Percentiles rank a stretch among this genome's conserved stretches.
These are phyloP conservation scores for Burhinus oedicnemus DNA, from an alignment of 2,113 vertebrate species.

Conservation along the genomic window DNA sequence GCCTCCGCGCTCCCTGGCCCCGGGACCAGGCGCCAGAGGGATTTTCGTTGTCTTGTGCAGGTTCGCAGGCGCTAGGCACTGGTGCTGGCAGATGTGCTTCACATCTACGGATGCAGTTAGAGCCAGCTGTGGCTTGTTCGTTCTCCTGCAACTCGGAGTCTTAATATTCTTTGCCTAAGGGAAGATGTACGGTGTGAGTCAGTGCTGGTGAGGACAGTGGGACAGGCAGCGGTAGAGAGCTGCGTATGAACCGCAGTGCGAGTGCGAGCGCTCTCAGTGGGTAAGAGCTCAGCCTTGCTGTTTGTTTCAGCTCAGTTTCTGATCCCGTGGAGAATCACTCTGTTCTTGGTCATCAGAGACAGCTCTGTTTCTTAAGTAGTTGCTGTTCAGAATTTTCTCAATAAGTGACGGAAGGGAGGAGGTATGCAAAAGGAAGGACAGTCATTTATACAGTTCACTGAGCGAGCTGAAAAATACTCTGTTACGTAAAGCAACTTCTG, in stretches of 20 bases:
- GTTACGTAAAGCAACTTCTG: not conserved
- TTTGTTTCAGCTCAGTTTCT: not conserved
- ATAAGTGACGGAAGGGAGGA: not conserved
- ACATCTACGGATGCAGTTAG: fast-evolving
- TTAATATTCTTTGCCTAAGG: not conserved
- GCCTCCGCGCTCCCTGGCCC: not conserved
- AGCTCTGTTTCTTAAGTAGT: not conserved
- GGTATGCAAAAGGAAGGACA: fast-evolving
- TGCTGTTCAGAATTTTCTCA: not conserved
- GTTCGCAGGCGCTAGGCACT: not conserved
- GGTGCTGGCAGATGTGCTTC: not conserved
- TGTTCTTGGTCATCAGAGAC: not conserved
- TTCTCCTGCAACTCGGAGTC: not conserved
- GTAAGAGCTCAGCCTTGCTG: not conserved
- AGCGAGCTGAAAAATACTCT: not conserved
- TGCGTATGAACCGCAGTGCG: not conserved
- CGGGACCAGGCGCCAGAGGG: not conserved
- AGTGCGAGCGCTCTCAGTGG: not conserved
- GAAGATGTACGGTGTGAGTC: not conserved
- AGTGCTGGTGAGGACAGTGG: not conserved
- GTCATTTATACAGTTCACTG: not conserved
- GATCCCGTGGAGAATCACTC: not conserved
- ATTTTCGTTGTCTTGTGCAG: not conserved
- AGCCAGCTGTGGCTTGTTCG: not conserved
- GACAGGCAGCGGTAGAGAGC: not conserved